Percentiles rank a stretch among this genome's conserved stretches.
Evolutionary conservation across 1,140 invertebrate species (phyloP).

Genomic region (Drosophila pseudoobscura): DNA sequence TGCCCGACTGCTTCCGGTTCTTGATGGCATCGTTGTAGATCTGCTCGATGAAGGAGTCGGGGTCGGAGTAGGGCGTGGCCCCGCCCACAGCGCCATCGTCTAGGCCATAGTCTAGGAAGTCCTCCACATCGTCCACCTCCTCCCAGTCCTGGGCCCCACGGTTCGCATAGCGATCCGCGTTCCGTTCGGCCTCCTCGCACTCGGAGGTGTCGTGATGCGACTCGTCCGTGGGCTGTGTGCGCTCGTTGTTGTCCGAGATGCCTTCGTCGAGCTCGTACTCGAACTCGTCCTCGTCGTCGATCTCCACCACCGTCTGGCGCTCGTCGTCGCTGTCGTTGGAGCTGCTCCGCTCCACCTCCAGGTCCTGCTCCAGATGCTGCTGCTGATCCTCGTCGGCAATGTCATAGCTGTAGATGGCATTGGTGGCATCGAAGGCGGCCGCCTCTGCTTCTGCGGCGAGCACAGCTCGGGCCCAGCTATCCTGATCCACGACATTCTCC

Average conservation of each 20-base stretch:
- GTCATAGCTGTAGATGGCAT: constrained; percentile 62
- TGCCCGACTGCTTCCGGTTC: constrained; percentile 77
- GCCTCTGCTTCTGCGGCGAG: constrained; percentile 61
- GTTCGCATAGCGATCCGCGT: constrained; percentile 75
- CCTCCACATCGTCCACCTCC: constrained; percentile 61
- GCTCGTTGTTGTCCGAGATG: constrained; percentile 77
- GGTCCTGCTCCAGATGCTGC: neutral
- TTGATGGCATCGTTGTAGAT: constrained; percentile 80
- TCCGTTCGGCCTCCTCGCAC: constrained; percentile 78
- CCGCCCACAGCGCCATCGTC: constrained; percentile 76
- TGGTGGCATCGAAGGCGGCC: constrained; percentile 67
- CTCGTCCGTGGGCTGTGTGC: constrained; percentile 76
- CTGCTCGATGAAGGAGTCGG: constrained; percentile 78
- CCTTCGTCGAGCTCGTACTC: constrained; percentile 77
- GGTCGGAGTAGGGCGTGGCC: constrained; percentile 57
- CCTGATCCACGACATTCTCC: constrained; percentile 26
- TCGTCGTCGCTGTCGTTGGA: constrained; percentile 76
- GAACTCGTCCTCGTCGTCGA: constrained; percentile 72
- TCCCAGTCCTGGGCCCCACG: constrained; percentile 73
- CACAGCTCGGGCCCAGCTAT: constrained; percentile 46
- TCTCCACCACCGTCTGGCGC: constrained; percentile 77
- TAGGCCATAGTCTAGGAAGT: constrained; percentile 51
- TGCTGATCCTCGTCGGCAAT: constrained; percentile 35
- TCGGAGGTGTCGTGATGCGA: constrained; percentile 79
- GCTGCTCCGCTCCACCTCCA: constrained; percentile 48